Conservation (phyloP, 2,797 vertebrate genomes). For the Natrix natrix region DNA sequence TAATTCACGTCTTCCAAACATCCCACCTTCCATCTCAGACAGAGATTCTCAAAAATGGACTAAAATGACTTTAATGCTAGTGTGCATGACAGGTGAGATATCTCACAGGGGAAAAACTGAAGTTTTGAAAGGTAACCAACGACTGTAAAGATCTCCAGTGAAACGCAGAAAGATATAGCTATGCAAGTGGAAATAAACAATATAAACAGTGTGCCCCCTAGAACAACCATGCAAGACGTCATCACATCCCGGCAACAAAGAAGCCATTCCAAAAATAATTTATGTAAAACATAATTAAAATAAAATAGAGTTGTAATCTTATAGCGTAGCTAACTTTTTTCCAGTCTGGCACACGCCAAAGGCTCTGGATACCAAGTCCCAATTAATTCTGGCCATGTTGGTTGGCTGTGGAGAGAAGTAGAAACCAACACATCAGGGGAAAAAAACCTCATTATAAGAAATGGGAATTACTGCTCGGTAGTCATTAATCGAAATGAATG, state of each 20-base stretch:
- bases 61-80: slow-evolving; percentile 43
- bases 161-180: neutral
- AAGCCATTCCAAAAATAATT: neutral
- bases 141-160: slow-evolving; percentile 33
- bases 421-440: neutral
- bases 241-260: neutral
- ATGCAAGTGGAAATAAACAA: slow-evolving; percentile 14
- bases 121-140: slow-evolving; percentile 12
- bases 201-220: slow-evolving; percentile 35
- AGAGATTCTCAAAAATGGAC: slow-evolving; percentile 40
- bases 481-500: neutral
- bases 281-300: neutral
- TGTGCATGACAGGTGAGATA: neutral
- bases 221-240: slow-evolving; percentile 27
- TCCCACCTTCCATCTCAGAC: neutral
- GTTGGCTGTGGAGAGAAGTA: neutral
- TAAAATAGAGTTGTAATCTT: neutral
- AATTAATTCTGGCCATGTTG: neutral
- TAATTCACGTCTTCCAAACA: slow-evolving; percentile 44
- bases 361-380: neutral
- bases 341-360: neutral
- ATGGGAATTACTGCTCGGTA: neutral
- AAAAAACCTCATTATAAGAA: neutral
- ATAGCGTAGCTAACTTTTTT: neutral
- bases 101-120: slow-evolving; percentile 12